These are phyloP conservation scores for Rhombomys opimus DNA, from an alignment of 2,113 vertebrate genomes.

Conservation along the genomic window DNA sequence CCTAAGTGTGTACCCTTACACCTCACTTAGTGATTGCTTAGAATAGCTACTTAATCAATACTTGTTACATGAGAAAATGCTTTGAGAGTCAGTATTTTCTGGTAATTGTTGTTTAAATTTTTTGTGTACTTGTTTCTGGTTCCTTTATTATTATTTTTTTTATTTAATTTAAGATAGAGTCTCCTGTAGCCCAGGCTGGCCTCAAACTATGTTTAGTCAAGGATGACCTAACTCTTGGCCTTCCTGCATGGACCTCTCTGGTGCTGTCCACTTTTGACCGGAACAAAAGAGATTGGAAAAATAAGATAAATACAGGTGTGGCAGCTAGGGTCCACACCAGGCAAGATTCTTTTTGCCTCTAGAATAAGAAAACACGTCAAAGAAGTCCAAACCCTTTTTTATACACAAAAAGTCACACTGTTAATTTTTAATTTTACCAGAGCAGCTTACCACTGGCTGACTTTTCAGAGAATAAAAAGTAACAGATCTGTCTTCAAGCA, in stretches of 20 bases:
- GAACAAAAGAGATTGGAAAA: background rate
- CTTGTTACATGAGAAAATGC: background rate
- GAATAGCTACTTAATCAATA: background rate
- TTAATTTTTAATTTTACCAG: background rate
- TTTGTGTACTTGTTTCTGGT: background rate
- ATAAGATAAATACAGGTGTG: background rate
- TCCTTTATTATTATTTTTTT: background rate
- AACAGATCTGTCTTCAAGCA: background rate
- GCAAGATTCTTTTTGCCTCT: background rate
- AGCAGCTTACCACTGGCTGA: background rate
- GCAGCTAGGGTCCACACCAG: background rate
- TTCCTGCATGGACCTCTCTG: background rate
- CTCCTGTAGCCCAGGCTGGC: background rate
- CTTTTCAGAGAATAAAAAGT: conserved; percentile 7
- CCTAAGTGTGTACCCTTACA: background rate
- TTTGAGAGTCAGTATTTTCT: background rate
- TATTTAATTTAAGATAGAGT: background rate
- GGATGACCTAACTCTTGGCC: background rate
- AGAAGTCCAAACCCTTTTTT: background rate
- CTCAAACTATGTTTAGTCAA: background rate
- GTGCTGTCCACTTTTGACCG: background rate
- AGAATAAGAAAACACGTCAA: background rate
- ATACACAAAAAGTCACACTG: background rate
- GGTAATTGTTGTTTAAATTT: background rate
- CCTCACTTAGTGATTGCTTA: background rate